Evolutionary conservation across 2,113 vertebrate species (phyloP).

Genomic region (Podocnemis expansa): DNA sequence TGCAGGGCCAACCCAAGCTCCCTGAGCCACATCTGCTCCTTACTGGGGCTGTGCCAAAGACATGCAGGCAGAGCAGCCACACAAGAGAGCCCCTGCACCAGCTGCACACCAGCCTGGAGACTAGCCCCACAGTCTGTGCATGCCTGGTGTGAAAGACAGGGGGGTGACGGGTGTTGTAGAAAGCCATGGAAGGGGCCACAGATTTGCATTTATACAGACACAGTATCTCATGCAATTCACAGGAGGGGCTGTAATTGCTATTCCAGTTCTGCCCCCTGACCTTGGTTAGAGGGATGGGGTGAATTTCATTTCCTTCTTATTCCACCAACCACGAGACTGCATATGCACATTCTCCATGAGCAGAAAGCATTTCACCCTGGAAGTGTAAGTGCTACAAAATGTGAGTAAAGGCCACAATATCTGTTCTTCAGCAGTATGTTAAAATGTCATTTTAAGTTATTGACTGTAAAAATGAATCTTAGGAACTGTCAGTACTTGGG

Average conservation of each 20-base stretch:
- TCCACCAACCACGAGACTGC: not conserved
- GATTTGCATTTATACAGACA: not conserved
- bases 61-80: not conserved
- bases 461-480: not conserved
- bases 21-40: not conserved
- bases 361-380: not conserved
- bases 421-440: not conserved
- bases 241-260: not conserved
- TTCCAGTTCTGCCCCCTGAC: not conserved
- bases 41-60: not conserved
- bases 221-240: not conserved
- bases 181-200: not conserved
- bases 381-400: not conserved
- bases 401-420: not conserved
- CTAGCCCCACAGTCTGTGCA: no score
- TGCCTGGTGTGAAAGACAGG: not conserved
- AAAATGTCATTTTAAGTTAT: not conserved
- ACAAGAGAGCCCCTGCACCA: not conserved
- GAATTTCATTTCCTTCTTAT: rapidly evolving
- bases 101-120: not conserved
- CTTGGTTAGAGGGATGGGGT: not conserved
- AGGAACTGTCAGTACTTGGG: not conserved
- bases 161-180: not conserved
- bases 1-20: not conserved
- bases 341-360: not conserved